Percentiles rank a stretch among this genome's conserved stretches.
Evolutionary conservation across 2,888 invertebrate genomes (phyloP).

Genomic region (Ochropleura plecta): DNA sequence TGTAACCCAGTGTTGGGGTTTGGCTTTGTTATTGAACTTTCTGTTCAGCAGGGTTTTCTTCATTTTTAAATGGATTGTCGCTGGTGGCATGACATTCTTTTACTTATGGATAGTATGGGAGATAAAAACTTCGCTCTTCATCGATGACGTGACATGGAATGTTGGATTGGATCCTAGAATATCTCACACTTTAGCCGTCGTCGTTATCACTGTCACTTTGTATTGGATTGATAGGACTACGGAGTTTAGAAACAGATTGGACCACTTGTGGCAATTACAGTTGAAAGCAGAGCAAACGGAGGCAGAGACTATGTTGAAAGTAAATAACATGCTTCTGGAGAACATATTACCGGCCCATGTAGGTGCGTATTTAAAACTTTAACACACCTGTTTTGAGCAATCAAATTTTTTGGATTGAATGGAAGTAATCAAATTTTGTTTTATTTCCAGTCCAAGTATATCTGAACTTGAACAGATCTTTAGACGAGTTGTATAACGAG

Average conservation of each 20-base stretch:
- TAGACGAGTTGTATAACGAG: slow-evolving; percentile 96
- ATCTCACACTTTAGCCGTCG: slow-evolving; percentile 93
- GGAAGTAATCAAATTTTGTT: slow-evolving; percentile 7
- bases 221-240: slow-evolving; percentile 97
- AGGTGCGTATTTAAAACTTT: slow-evolving; percentile 88
- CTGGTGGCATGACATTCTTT: slow-evolving; percentile 91
- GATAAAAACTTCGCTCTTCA: slow-evolving; percentile 89
- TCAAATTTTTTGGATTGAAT: too few species aligned
- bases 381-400: not conserved
- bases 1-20: slow-evolving; percentile 93
- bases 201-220: slow-evolving; percentile 94
- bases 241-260: slow-evolving; percentile 96
- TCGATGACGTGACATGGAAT: slow-evolving; percentile 93
- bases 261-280: slow-evolving; percentile 93
- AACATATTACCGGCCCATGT: slow-evolving; percentile 98
- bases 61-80: slow-evolving; percentile 94
- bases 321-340: slow-evolving; percentile 96
- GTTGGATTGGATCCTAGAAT: slow-evolving; percentile 92
- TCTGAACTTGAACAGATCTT: slow-evolving; percentile 92
- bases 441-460: slow-evolving; percentile 93
- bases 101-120: slow-evolving; percentile 93
- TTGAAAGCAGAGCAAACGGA: slow-evolving; percentile 96
- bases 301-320: slow-evolving; percentile 95
- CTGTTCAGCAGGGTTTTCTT: slow-evolving; percentile 96
- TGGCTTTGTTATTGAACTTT: slow-evolving; percentile 93